phyloP scores from a whole-genome alignment of 2,113 vertebrate species.

The Seriola rivoliana region DNA sequence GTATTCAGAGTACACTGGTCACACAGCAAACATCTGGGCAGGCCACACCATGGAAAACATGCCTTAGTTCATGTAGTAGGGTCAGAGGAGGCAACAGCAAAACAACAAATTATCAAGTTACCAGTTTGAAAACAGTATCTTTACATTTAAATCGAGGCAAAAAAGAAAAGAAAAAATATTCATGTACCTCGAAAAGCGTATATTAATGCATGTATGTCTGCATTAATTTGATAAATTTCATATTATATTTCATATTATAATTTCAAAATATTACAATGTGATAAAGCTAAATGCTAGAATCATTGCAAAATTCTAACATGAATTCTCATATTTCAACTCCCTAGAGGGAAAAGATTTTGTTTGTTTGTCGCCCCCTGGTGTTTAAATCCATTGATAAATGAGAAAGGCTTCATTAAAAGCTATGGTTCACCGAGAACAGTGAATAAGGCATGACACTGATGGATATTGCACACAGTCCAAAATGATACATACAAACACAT shows the following conservation, averaged over 20 bases:
- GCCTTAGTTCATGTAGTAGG: neutral
- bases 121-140: neutral
- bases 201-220: neutral
- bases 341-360: neutral
- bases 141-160: neutral
- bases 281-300: neutral
- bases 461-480: neutral
- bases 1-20: slow-evolving; percentile 21
- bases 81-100: neutral
- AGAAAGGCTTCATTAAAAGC: neutral
- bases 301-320: neutral
- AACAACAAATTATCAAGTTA: neutral
- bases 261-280: neutral
- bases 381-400: neutral
- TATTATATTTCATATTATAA: neutral
- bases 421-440: neutral
- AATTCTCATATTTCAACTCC: neutral
- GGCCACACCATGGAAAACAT: neutral
- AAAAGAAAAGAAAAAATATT: neutral
- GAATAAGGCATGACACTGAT: neutral
- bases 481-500: neutral
- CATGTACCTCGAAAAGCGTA: neutral
- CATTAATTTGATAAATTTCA: neutral
- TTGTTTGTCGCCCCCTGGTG: slow-evolving; percentile 31
- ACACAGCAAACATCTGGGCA: slow-evolving; percentile 25